Base-by-base conservation (phyloP, 2,888 invertebrate species). In the Plagodis pulveraria region DNA sequence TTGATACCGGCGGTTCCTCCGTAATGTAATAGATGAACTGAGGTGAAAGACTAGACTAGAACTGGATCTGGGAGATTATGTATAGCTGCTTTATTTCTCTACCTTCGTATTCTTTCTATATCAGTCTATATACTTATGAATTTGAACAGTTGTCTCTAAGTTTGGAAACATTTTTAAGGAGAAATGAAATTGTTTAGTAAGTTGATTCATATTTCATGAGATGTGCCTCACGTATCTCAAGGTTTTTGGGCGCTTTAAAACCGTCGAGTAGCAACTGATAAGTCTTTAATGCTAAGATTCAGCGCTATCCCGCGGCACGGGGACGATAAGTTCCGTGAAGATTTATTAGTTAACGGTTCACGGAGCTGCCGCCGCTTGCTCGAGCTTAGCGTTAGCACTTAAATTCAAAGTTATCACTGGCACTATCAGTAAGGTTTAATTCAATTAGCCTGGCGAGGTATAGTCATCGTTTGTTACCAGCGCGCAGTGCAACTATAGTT, bases 21-120 rank as follows among this genome's bases (percentile, higher is more conserved):
- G 69, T 62, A 77, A 79, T 81, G 73, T 77, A 77, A 78, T 77
- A 75, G 73, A 71, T 78, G 22, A 22, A 22, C 22, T 22, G 22
- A 22, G 22, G 2, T 2, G 22, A 22, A 4, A 22, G 72, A 70
- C 72, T 69, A 62, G 65, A 73, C 71, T 76, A 69, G 70, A 45
- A 44, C 44, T 55, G 56, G 59, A 53, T 61, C 36, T 56, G 51
- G 38, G 44, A 48, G 32, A 43, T 38, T 55, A 38, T 5, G 36
- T 8, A n/a, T n/a, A 36, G 36, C 36, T 9, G 9, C 36, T 4
- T 8, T 36, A 36, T 9, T 36, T 36, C 36, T 8, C 5, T 22
- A 22, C 22, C 22, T 22, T 22, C 22, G 22, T 22, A 22, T 22
- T 22, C 1, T 22, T 22, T 22, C 22, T 22, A 22, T 22, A 4